A percentile compares a stretch with the other conserved stretches of the same genome.
Conservation (phyloP, 2,888 invertebrate species). For the Holacanthella duospinosa region DNA sequence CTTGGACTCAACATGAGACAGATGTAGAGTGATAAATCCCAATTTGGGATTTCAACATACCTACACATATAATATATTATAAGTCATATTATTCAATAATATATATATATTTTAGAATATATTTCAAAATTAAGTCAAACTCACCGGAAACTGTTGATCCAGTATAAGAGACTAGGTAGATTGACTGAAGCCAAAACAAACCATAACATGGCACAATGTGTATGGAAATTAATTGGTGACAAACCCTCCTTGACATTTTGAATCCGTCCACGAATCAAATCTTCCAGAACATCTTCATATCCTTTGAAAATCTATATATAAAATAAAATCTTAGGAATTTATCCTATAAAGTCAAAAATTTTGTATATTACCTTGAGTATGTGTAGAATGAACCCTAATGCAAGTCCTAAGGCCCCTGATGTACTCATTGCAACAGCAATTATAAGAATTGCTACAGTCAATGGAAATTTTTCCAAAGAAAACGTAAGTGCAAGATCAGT, state of each 20-base stretch:
- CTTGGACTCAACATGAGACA: slow-evolving; percentile 28
- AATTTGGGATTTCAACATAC: slow-evolving; percentile 21
- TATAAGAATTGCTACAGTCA: slow-evolving; percentile 54
- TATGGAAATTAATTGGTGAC: slow-evolving; percentile 51
- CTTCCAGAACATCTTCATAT: slow-evolving; percentile 64
- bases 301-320: slow-evolving; percentile 56
- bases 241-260: slow-evolving; percentile 21
- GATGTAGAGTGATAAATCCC: slow-evolving; percentile 31
- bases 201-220: slow-evolving; percentile 61
- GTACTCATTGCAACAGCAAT: slow-evolving; percentile 55
- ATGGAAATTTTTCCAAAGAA: slow-evolving; percentile 55
- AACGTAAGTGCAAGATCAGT: slow-evolving; percentile 30
- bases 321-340: slow-evolving; percentile 10
- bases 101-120: neutral
- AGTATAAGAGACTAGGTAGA: slow-evolving; percentile 61
- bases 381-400: slow-evolving; percentile 56
- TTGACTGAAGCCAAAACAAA: slow-evolving; percentile 55
- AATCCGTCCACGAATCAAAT: slow-evolving; percentile 45
- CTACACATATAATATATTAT: slow-evolving; percentile 2
- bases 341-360: neutral
- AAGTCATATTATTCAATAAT: neutral
- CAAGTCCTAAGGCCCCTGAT: slow-evolving; percentile 63
- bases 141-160: slow-evolving; percentile 71
- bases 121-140: slow-evolving; percentile 24
- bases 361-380: slow-evolving; percentile 55